Evolutionary conservation across 2,113 vertebrate genomes (phyloP), one percentile per base, ranked within the genome.

Genomic region (Octodon degus): DNA sequence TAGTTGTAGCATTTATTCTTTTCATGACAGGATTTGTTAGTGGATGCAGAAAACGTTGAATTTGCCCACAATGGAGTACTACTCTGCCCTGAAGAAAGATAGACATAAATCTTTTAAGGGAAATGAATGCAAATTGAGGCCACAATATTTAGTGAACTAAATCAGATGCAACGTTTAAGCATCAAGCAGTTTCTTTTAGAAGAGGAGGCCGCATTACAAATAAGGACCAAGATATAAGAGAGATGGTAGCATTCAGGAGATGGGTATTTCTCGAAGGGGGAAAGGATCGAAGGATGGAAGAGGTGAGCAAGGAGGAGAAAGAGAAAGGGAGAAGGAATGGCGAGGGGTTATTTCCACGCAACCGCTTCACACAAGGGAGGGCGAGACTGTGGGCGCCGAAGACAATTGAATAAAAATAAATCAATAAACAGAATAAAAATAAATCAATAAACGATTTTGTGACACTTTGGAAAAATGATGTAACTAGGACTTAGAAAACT

Each of bases 331-430:
- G 9, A 37, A 20, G 17, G 19, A n/a, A 19, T 43, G 43, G 43
- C 43, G 7, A 37, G 4, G 34, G 1, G 7, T 9, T 22, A 19
- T 22, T 1, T 37, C 2, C 7, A 0, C 0, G 3, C n/a, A 72
- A 7, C 16, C n/a, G 34, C n/a, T 37, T 9, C n/a, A 37, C 19
- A 22, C 70, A 37, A 4, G 19, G 70, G 22, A 22, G 7, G n/a
- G 34, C 4, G 10, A 11, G 1, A 0, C 5, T 17, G 55, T 10
- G 1, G 20, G 4, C 19, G 37, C 17, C 68, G 7, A 70, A n/a
- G 1, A 70, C 6, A 0, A 34, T 8, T 20, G 16, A n/a, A 2
- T 7, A n/a, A n/a, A n/a, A 70, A 72, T 22, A 72, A n/a, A 37
- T 22, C n/a, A 70, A 37, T 20, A n/a, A n/a, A 22, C 8, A 70